Conservation (phyloP, 2,888 invertebrate genomes). For the Lasius platythorax region DNA sequence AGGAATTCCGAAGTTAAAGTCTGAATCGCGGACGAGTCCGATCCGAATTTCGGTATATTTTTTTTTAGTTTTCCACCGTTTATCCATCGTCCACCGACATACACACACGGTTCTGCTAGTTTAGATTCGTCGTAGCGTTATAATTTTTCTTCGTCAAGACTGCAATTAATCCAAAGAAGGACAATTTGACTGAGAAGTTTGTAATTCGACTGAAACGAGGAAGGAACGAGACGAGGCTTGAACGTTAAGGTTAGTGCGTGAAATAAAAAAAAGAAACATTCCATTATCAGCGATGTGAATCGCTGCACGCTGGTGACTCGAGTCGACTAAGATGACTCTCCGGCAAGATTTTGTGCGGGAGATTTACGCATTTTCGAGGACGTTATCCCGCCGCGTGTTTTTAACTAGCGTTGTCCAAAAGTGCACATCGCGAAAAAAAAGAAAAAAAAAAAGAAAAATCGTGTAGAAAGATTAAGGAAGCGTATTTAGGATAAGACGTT, state of each 20-base stretch:
- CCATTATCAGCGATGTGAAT: constrained; percentile 56
- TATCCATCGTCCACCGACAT: constrained; percentile 44
- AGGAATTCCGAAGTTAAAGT: background rate
- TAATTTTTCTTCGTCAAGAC: constrained; percentile 66
- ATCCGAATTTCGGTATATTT: constrained; percentile 9
- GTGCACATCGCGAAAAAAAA: background rate
- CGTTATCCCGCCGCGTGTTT: constrained; percentile 25
- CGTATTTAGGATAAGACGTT: background rate
- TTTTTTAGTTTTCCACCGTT: constrained; percentile 16
- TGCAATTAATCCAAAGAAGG: constrained; percentile 76
- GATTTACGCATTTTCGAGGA: constrained; percentile 37
- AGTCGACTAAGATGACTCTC: constrained; percentile 31
- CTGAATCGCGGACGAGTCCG: background rate
- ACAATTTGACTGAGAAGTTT: constrained; percentile 67
- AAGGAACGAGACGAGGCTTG: constrained; percentile 17
- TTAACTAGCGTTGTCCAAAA: constrained; percentile 10
- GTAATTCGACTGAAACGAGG: constrained; percentile 37
- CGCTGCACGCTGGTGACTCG: constrained; percentile 19
- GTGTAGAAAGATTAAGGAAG: background rate
- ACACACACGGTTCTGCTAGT: constrained; percentile 30
- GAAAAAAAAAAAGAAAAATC: background rate
- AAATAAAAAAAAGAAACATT: constrained; percentile 56
- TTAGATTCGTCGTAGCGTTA: constrained; percentile 38
- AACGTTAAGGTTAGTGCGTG: constrained; percentile 35
- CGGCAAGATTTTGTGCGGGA: constrained; percentile 28